These are phyloP conservation scores for Periophthalmus magnuspinnatus DNA, from an alignment of 2,797 vertebrate species.

Conservation along the genomic window DNA sequence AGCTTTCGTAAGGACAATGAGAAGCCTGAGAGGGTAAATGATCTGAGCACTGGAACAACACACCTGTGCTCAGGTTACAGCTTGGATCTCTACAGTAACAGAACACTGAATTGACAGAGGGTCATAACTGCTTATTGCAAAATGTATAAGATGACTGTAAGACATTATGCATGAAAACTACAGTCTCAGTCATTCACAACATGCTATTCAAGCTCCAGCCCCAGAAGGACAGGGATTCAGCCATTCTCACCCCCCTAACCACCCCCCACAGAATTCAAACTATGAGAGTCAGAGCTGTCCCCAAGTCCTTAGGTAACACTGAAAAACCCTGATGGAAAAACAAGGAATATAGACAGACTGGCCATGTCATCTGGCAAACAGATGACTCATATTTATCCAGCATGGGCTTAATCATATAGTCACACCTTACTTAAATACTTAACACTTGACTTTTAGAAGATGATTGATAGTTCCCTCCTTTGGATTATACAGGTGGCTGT, in stretches of 20 bases:
- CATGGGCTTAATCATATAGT: background rate
- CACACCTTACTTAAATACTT: background rate
- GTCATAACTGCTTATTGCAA: slow-evolving; percentile 10
- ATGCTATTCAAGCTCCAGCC: slow-evolving; percentile 24
- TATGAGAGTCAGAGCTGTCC: background rate
- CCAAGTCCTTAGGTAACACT: slow-evolving; percentile 17
- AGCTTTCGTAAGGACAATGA: background rate
- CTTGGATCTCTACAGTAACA: slow-evolving; percentile 24
- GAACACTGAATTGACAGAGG: slow-evolving; percentile 27
- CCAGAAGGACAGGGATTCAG: slow-evolving; percentile 28
- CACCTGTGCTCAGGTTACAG: slow-evolving; percentile 36
- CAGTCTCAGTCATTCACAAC: slow-evolving; percentile 57
- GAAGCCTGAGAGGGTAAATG: background rate
- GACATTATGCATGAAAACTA: slow-evolving; percentile 63
- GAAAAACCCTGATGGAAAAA: background rate
- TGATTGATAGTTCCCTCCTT: background rate
- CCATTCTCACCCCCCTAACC: slow-evolving; percentile 25
- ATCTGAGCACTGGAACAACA: slow-evolving; percentile 29
- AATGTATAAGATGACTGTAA: slow-evolving; percentile 38
- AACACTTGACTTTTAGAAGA: background rate
- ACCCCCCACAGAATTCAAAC: slow-evolving; percentile 18
- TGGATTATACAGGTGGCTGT: background rate
- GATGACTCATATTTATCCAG: background rate
- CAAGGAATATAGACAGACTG: background rate
- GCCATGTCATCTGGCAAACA: background rate